A percentile compares a stretch with the other conserved stretches of the same genome.
phyloP scores from a whole-genome alignment of 2,797 vertebrate species.

The Parauchenoglanis ngamensis region DNA sequence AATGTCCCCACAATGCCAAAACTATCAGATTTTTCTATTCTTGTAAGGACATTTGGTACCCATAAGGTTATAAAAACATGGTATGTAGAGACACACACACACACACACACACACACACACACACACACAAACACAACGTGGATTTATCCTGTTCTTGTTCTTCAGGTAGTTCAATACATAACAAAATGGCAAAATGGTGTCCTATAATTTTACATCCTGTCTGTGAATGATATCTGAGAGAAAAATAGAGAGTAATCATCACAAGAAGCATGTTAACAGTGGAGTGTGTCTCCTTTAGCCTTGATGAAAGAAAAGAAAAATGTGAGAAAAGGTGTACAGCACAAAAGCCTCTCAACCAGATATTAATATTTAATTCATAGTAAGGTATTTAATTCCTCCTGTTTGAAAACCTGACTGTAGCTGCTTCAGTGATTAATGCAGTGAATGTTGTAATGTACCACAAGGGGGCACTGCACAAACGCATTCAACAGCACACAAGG shows the following conservation, averaged over 20 bases:
- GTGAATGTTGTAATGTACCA: constrained; percentile 19
- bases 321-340: background rate
- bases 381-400: background rate
- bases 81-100: too few relatives aligned
- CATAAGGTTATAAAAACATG: too few relatives aligned
- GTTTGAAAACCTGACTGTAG: background rate
- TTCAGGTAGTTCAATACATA: background rate
- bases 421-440: background rate
- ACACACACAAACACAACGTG: background rate
- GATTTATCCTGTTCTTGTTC: background rate
- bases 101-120: constrained; percentile 15
- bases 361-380: background rate
- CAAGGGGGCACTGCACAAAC: constrained; percentile 52
- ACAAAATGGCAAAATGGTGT: too few relatives aligned
- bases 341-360: background rate
- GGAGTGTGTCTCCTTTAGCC: background rate
- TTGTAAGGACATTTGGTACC: too few relatives aligned
- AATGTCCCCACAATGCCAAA: too few relatives aligned
- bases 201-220: background rate
- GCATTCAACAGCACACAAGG: background rate
- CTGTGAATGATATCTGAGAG: background rate
- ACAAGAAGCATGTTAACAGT: background rate
- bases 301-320: background rate
- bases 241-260: background rate
- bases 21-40: too few relatives aligned